Conservation (phyloP, 2,113 vertebrate species). For the Tetrax tetrax region DNA sequence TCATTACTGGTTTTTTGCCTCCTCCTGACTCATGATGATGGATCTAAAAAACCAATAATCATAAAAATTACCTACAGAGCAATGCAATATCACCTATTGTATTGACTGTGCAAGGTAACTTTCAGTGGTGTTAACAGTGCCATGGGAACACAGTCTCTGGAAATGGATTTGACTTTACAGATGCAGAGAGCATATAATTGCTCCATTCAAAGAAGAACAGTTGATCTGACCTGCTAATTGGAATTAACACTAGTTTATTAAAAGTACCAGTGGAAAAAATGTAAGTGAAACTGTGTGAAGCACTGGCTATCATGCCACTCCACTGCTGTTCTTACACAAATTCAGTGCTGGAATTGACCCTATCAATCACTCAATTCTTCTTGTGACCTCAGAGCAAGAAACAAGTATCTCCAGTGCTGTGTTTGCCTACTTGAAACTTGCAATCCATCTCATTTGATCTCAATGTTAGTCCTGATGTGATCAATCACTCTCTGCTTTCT, state of each 20-base stretch:
- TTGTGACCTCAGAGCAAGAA: neutral
- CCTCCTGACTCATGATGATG: neutral
- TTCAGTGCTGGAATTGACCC: neutral
- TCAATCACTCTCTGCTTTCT: neutral
- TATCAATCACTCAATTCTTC: neutral
- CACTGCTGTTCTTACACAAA: neutral
- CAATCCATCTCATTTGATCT: neutral
- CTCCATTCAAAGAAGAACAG: accelerated
- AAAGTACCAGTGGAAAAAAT: neutral
- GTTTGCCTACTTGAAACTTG: neutral
- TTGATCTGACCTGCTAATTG: neutral
- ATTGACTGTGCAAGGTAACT: neutral
- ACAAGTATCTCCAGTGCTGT: neutral
- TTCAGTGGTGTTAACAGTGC: neutral
- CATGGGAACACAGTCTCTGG: neutral
- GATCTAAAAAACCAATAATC: neutral
- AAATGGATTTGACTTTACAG: neutral
- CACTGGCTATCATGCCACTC: neutral
- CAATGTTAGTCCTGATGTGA: neutral
- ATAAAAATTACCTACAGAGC: neutral
- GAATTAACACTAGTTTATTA: neutral
- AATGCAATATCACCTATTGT: neutral
- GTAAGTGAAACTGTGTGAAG: neutral
- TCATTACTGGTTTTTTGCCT: neutral
- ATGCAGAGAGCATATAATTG: neutral